A percentile compares a stretch with the other conserved stretches of the same genome.
phyloP scores from a whole-genome alignment of 2,113 vertebrate species.

The Pantherophis guttatus region DNA sequence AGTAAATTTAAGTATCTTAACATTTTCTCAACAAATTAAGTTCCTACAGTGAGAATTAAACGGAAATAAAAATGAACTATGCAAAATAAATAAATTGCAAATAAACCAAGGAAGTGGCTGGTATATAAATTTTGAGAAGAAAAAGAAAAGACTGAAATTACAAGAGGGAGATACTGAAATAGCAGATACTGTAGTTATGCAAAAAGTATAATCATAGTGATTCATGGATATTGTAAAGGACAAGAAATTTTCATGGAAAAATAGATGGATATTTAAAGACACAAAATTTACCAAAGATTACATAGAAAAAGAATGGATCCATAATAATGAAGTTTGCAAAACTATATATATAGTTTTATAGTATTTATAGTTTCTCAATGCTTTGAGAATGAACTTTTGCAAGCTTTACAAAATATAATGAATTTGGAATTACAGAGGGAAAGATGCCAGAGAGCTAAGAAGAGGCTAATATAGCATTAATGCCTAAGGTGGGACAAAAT shows the following conservation, averaged over 20 bases:
- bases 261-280: background rate
- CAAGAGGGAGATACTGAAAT: background rate
- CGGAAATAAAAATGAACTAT: background rate
- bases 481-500: background rate
- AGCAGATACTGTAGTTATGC: background rate
- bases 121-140: background rate
- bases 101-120: background rate
- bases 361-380: background rate
- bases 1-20: background rate
- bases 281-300: background rate
- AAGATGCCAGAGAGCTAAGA: background rate
- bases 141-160: background rate
- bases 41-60: background rate
- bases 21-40: background rate
- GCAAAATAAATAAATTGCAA: background rate
- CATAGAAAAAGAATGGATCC: background rate
- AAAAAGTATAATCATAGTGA: background rate
- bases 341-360: no score
- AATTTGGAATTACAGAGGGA: background rate
- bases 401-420: background rate
- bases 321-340: background rate
- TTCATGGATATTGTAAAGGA: background rate
- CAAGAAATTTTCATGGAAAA: background rate
- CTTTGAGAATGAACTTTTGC: background rate
- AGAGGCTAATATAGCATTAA: background rate